Percentiles rank a stretch among this genome's conserved stretches.
phyloP scores from a whole-genome alignment of 2,888 invertebrate species.

The Ophion slaviceki region DNA sequence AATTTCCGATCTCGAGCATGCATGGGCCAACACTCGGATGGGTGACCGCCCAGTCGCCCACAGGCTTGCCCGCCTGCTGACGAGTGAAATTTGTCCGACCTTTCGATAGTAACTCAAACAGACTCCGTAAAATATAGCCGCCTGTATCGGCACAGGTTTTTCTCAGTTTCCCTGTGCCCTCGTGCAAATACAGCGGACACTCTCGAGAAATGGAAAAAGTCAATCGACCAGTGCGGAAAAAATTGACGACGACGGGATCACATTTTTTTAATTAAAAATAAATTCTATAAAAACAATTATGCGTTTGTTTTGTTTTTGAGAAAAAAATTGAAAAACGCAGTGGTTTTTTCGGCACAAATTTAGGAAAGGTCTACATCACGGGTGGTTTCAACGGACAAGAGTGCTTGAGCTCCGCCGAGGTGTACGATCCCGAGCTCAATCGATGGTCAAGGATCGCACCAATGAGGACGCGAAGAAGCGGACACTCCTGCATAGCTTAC shows the following conservation, averaged over 20 bases:
- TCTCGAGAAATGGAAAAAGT: background rate
- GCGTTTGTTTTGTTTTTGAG: background rate
- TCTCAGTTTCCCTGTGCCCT: background rate
- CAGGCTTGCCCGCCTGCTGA: no score
- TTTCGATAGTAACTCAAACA: background rate
- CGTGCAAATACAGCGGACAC: background rate
- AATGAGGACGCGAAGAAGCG: slow-evolving; percentile 95
- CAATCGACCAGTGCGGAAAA: background rate
- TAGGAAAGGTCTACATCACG: slow-evolving; percentile 91
- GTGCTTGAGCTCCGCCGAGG: slow-evolving; percentile 93
- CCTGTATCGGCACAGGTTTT: background rate
- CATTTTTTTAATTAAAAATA: background rate
- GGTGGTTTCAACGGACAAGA: slow-evolving; percentile 97
- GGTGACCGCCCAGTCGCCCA: background rate
- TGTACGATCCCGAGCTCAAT: slow-evolving; percentile 91
- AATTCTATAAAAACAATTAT: background rate
- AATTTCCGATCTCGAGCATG: no score
- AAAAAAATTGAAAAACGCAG: background rate
- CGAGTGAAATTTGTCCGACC: background rate
- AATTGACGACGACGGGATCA: background rate
- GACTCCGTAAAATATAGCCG: background rate
- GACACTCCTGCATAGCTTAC: slow-evolving; percentile 95
- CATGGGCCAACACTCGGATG: background rate
- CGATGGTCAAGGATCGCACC: slow-evolving; percentile 93
- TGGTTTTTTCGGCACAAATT: background rate